Percentiles rank a stretch among this genome's conserved stretches.
These are phyloP conservation scores for Malacoraja senta DNA, from an alignment of 2,797 vertebrate species.

Conservation along the genomic window DNA sequence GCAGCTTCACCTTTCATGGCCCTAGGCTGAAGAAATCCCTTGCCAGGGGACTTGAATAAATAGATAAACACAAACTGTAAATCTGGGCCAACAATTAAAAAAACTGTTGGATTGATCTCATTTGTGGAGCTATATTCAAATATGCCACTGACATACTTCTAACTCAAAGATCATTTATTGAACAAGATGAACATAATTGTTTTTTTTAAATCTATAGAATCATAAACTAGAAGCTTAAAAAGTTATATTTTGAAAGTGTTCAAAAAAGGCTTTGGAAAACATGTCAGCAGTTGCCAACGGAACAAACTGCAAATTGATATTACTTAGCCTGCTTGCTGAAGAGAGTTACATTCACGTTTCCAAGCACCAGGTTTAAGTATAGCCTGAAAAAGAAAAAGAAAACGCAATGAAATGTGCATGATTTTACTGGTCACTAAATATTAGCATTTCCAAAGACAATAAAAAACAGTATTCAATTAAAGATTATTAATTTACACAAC, in stretches of 20 bases:
- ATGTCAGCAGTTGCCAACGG: background rate
- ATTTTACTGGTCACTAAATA: background rate
- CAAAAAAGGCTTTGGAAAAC: background rate
- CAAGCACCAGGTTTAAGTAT: constrained; percentile 89
- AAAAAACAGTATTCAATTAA: background rate
- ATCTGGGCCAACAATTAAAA: background rate
- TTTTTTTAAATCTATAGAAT: background rate
- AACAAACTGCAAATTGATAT: constrained; percentile 46
- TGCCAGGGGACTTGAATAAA: background rate
- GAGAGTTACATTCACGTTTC: constrained; percentile 91
- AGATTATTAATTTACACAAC: background rate
- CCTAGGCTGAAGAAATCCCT: background rate
- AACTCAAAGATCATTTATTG: background rate
- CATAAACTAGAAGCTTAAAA: background rate
- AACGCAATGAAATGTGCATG: background rate
- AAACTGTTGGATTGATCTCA: background rate
- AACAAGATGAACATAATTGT: background rate
- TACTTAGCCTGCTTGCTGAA: constrained; percentile 96
- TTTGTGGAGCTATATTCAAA: background rate
- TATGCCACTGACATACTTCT: background rate
- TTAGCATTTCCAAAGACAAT: background rate
- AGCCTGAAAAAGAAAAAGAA: constrained; percentile 67
- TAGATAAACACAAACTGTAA: too few species aligned
- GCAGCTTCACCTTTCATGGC: too few species aligned
- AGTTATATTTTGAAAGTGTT: background rate